These are phyloP conservation scores for Ypsolopha scabrella DNA, from an alignment of 2,888 invertebrate genomes.

Conservation along the genomic window DNA sequence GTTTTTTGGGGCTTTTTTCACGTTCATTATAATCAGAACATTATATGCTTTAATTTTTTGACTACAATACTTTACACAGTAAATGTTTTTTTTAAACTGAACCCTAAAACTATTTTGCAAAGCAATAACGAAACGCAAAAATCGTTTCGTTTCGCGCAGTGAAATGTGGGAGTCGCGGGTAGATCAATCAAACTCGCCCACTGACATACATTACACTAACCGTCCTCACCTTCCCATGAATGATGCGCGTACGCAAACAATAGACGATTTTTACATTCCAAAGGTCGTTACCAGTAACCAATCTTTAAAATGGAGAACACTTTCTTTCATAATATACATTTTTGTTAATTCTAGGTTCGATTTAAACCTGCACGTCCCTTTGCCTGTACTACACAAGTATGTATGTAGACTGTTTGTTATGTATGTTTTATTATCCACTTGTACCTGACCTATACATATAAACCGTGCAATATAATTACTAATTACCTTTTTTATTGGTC, in stretches of 20 bases:
- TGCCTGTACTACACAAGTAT: no score
- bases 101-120: background rate
- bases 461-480: no score
- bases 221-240: conserved; percentile 2
- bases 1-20: background rate
- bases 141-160: background rate
- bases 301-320: no score
- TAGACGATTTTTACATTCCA: conserved; percentile 6
- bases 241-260: conserved; percentile 1
- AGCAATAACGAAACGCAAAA: background rate
- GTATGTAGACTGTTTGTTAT: no score
- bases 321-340: no score
- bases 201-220: conserved; percentile 5
- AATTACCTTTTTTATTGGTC: no score
- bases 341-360: no score
- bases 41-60: background rate
- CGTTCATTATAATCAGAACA: background rate
- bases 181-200: conserved; percentile 17
- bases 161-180: conserved; percentile 9
- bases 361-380: no score
- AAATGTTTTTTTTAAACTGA: background rate
- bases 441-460: no score
- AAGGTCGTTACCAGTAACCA: conserved; percentile 15
- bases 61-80: background rate
- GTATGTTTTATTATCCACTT: no score